phyloP scores from a whole-genome alignment of 2,888 invertebrate genomes.

The Macaria liturata region DNA sequence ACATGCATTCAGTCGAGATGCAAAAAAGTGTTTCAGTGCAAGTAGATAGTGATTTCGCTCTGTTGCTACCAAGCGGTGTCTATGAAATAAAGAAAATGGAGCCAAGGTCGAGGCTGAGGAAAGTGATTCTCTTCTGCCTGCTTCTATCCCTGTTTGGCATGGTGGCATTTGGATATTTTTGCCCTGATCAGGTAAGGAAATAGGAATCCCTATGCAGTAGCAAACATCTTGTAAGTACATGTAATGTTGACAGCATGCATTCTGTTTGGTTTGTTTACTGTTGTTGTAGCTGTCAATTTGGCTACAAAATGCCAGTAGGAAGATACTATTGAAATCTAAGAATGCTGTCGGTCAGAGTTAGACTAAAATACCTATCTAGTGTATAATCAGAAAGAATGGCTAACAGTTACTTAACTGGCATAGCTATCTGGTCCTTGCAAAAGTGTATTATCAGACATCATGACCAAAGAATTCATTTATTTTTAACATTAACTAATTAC shows the following conservation, averaged over 20 bases:
- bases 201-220: background rate
- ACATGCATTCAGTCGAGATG: constrained; percentile 84
- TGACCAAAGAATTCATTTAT: too few relatives aligned
- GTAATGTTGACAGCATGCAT: constrained; percentile 3
- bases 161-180: constrained; percentile 95
- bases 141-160: constrained; percentile 92
- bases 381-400: too few relatives aligned
- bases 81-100: constrained; percentile 94
- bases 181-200: constrained; percentile 91
- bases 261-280: constrained; percentile 12
- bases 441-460: too few relatives aligned
- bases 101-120: constrained; percentile 90
- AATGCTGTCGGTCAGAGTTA: too few relatives aligned
- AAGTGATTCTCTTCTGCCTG: constrained; percentile 91
- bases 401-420: too few relatives aligned
- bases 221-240: background rate
- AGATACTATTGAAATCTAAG: too few relatives aligned
- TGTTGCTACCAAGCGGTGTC: constrained; percentile 89
- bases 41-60: constrained; percentile 92
- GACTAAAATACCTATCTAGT: too few relatives aligned
- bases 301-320: too few relatives aligned
- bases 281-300: background rate
- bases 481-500: too few relatives aligned
- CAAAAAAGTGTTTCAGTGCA: constrained; percentile 92
- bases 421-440: too few relatives aligned